Conservation (phyloP, 2,797 vertebrate species). For the Cetoscarus ocellatus region DNA sequence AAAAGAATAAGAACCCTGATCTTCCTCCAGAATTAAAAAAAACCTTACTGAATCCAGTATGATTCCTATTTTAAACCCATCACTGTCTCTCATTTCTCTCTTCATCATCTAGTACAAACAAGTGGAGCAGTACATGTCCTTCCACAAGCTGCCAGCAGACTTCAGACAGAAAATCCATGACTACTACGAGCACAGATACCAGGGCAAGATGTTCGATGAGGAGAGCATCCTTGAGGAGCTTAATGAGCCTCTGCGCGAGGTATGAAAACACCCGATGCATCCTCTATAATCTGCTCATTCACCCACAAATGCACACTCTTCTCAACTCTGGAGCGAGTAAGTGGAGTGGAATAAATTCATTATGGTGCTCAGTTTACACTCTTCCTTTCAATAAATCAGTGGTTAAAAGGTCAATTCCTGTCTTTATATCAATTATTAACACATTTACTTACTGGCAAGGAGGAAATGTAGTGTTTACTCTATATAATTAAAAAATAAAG, state of each 20-base stretch:
- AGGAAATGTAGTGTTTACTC: neutral
- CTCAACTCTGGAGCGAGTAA: neutral
- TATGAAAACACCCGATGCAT: slow-evolving; percentile 62
- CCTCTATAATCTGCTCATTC: slow-evolving; percentile 10
- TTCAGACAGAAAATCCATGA: slow-evolving; percentile 98
- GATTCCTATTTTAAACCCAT: slow-evolving; percentile 13
- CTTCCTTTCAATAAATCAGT: neutral
- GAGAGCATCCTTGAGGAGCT: slow-evolving; percentile 98
- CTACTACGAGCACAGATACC: slow-evolving; percentile 98
- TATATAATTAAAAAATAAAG: too few species aligned
- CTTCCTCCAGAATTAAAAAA: slow-evolving; percentile 17
- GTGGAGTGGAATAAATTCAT: slow-evolving; percentile 22
- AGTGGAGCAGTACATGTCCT: slow-evolving; percentile 99
- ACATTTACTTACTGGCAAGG: neutral
- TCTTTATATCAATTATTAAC: neutral
- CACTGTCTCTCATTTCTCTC: slow-evolving; percentile 1
- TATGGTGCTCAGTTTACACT: slow-evolving; percentile 1
- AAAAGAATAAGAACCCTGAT: neutral
- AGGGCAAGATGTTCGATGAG: slow-evolving; percentile 99
- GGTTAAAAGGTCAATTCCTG: neutral
- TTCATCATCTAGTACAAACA: slow-evolving; percentile 91
- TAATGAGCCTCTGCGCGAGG: slow-evolving; percentile 95
- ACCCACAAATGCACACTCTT: slow-evolving; percentile 24
- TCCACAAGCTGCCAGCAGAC: slow-evolving; percentile 97
- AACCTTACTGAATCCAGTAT: slow-evolving; percentile 5